Percentiles rank a stretch among this genome's conserved stretches.
phyloP scores from a whole-genome alignment of 2,113 vertebrate species.

The Oostethus manadensis region DNA sequence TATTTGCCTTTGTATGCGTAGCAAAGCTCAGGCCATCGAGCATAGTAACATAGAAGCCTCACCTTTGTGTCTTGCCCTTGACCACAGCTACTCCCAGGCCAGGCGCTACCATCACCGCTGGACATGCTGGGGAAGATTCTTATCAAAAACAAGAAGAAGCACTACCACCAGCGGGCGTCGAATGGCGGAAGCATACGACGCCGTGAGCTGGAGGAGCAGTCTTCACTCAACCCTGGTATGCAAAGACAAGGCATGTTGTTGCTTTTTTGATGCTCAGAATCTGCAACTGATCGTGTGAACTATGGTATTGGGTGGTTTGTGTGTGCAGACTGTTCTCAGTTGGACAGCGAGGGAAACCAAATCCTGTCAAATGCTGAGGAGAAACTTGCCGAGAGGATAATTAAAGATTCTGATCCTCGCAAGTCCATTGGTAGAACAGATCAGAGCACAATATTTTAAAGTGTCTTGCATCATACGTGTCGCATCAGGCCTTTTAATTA shows the following conservation, averaged over 20 bases:
- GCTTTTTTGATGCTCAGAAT: background rate
- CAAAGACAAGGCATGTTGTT: background rate
- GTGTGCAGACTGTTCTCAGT: constrained; percentile 69
- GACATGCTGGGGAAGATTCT: constrained; percentile 85
- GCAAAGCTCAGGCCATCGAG: background rate
- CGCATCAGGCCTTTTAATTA: background rate
- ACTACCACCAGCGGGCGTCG: constrained; percentile 60
- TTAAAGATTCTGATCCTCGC: constrained; percentile 69
- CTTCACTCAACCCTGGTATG: constrained; percentile 67
- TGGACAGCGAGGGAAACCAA: constrained; percentile 63
- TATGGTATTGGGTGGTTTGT: background rate
- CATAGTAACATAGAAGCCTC: background rate
- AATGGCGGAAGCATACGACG: constrained; percentile 72
- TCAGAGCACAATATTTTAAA: background rate
- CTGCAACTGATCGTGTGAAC: no score
- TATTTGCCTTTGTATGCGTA: background rate
- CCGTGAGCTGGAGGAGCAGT: constrained; percentile 66
- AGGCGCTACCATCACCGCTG: constrained; percentile 79
- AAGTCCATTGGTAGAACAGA: constrained; percentile 74
- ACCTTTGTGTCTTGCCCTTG: background rate
- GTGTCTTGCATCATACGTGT: background rate
- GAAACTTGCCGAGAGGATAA: constrained; percentile 68
- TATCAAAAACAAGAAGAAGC: constrained; percentile 90
- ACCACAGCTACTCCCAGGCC: constrained; percentile 72
- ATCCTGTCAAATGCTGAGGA: constrained; percentile 80